Evolutionary conservation across 2,888 invertebrate species (phyloP).

Genomic region (Dicyrtoma fusca): DNA sequence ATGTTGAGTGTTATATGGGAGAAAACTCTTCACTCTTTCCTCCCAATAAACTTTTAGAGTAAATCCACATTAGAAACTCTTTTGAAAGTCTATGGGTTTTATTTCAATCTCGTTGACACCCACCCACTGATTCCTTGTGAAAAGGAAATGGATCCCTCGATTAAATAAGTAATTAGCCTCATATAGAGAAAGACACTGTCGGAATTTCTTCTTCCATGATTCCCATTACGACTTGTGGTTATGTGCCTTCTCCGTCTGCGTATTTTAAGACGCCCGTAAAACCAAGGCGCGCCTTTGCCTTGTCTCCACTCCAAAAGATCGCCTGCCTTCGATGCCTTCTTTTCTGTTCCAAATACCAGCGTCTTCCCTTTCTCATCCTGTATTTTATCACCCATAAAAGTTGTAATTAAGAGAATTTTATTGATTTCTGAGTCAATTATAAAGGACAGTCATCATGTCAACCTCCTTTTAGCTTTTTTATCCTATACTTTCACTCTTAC

Average conservation of each 20-base stretch:
- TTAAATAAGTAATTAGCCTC: slow-evolving; percentile 34
- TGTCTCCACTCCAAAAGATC: not conserved
- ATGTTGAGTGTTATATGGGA: not conserved
- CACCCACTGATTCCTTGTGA: slow-evolving; percentile 28
- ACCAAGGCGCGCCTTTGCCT: too few species aligned
- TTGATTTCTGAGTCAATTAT: slow-evolving; percentile 18
- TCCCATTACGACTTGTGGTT: slow-evolving; percentile 14
- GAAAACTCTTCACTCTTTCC: not conserved
- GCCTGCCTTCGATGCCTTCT: too few species aligned
- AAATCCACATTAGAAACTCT: slow-evolving; percentile 24
- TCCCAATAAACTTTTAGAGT: slow-evolving; percentile 15
- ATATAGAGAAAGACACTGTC: not conserved
- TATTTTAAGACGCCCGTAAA: too few species aligned
- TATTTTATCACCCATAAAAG: slow-evolving; percentile 34
- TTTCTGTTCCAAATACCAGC: not conserved
- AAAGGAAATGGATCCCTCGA: slow-evolving; percentile 15
- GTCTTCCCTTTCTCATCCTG: slow-evolving; percentile 5
- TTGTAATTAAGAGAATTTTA: slow-evolving; percentile 13
- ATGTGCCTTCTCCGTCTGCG: not conserved
- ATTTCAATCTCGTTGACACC: slow-evolving; percentile 33
- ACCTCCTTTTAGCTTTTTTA: not conserved
- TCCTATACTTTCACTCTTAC: not conserved
- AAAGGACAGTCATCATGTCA: not conserved
- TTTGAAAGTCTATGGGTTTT: slow-evolving; percentile 25
- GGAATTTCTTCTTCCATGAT: not conserved